Conservation (phyloP, 2,888 invertebrate species). For the Scaptodrosophila latifasciaeformis region DNA sequence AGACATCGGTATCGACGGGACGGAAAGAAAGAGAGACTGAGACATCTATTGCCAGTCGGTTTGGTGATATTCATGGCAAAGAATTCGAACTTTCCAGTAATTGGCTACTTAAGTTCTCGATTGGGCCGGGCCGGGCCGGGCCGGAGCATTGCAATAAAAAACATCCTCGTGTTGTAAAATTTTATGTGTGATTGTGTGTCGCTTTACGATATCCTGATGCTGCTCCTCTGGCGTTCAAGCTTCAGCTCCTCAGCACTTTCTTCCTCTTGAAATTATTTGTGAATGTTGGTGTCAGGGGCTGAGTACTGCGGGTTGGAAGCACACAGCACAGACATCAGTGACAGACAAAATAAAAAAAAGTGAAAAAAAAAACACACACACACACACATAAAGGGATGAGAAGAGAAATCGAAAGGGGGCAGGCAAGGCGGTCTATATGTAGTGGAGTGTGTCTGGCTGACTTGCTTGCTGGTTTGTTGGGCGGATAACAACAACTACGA, state of each 20-base stretch:
- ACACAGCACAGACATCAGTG: slow-evolving; percentile 15
- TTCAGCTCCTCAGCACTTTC: slow-evolving; percentile 4
- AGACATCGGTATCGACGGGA: slow-evolving; percentile 1
- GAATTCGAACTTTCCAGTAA: slow-evolving; percentile 63
- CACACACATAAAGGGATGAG: no score
- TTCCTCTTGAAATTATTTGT: neutral
- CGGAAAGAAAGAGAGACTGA: no score
- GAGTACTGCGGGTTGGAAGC: slow-evolving; percentile 50
- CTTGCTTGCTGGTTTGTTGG: neutral
- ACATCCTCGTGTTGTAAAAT: slow-evolving; percentile 66
- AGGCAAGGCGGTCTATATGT: slow-evolving; percentile 1
- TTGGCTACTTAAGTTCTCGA: slow-evolving; percentile 66
- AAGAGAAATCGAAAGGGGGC: no score
- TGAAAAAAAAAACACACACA: no score
- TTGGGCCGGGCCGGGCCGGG: slow-evolving; percentile 30
- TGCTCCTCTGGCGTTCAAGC: slow-evolving; percentile 11
- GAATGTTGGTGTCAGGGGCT: slow-evolving; percentile 32
- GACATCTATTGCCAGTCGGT: slow-evolving; percentile 21
- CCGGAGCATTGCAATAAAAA: slow-evolving; percentile 56
- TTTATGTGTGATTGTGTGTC: slow-evolving; percentile 68
- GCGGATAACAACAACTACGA: slow-evolving; percentile 11
- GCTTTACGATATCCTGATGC: slow-evolving; percentile 64
- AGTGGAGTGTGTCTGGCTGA: slow-evolving; percentile 4
- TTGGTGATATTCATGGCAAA: slow-evolving; percentile 38
- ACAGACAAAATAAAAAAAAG: slow-evolving; percentile 33